Conservation (phyloP, 2,797 vertebrate species). For the Betta splendens region DNA sequence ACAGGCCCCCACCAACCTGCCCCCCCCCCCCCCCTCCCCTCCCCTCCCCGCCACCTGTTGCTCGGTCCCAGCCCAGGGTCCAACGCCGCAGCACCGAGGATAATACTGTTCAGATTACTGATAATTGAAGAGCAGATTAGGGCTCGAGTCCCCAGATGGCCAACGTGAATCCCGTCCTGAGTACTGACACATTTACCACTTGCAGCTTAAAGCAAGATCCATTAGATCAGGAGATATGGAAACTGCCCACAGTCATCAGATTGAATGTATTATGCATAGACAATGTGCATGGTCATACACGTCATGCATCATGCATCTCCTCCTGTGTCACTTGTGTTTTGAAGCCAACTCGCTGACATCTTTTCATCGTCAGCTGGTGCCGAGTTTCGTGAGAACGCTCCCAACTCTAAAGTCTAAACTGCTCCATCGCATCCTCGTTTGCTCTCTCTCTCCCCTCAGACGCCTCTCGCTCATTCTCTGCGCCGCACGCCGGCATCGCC, state of each 20-base stretch:
- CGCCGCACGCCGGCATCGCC: not conserved
- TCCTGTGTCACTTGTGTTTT: too few species aligned
- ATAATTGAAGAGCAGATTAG: conserved; percentile 74
- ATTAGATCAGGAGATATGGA: conserved; percentile 4
- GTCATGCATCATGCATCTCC: too few species aligned
- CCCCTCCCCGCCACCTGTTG: conserved; percentile 20
- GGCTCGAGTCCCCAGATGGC: conserved; percentile 73
- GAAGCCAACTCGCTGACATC: too few species aligned
- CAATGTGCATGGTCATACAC: too few species aligned
- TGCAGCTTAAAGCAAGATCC: conserved; percentile 16
- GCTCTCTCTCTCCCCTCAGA: not conserved
- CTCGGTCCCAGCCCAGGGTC: conserved; percentile 22
- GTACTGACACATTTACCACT: conserved; percentile 38
- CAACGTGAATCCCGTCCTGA: conserved; percentile 59
- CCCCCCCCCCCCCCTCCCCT: conserved; percentile 13
- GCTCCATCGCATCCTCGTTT: not conserved
- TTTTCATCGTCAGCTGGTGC: conserved; percentile 1
- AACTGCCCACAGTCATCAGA: not conserved
- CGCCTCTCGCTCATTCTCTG: conserved; percentile 2
- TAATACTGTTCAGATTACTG: conserved; percentile 70
- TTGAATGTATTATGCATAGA: too few species aligned
- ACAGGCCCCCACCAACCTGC: conserved; percentile 24
- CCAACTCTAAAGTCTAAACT: conserved; percentile 18
- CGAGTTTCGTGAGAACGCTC: conserved; percentile 13
- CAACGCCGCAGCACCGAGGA: conserved; percentile 41